Percentiles rank a stretch among this genome's conserved stretches.
These are phyloP conservation scores for Glaucidium brasilianum DNA, from an alignment of 2,113 vertebrate species.

Conservation along the genomic window DNA sequence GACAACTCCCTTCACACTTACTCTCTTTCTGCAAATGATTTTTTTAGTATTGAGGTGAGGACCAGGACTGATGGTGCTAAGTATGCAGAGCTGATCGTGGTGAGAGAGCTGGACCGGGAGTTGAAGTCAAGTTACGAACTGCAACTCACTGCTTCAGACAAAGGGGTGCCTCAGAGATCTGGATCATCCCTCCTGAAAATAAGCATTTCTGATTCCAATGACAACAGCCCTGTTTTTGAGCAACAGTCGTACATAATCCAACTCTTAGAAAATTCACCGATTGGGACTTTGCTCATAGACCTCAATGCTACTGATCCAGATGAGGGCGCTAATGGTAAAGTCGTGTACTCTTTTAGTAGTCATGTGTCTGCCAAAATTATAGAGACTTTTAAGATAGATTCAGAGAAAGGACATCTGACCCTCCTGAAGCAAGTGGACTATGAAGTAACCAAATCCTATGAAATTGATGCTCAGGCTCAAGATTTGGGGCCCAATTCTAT, in stretches of 20 bases:
- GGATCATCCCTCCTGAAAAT: conserved; percentile 93
- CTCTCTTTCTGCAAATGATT: conserved; percentile 87
- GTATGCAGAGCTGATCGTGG: conserved; percentile 92
- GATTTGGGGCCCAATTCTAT: conserved; percentile 97
- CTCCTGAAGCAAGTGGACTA: conserved; percentile 93
- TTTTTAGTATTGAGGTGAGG: conserved; percentile 89
- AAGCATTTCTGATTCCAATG: conserved; percentile 94
- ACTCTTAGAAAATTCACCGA: conserved; percentile 84
- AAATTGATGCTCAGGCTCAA: conserved; percentile 94
- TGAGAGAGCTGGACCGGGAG: conserved; percentile 89
- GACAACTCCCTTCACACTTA: conserved; percentile 92
- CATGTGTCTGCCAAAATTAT: conserved; percentile 90
- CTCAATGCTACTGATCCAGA: conserved; percentile 97
- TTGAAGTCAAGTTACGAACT: conserved; percentile 87
- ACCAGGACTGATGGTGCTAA: conserved; percentile 93
- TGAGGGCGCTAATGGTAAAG: conserved; percentile 94
- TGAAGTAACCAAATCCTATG: conserved; percentile 86
- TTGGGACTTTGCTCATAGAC: conserved; percentile 89
- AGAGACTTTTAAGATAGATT: conserved; percentile 91
- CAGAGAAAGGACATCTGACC: conserved; percentile 89
- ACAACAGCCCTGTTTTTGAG: conserved; percentile 94
- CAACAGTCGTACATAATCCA: conserved; percentile 85
- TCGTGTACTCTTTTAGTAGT: conserved; percentile 93
- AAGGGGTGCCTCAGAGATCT: conserved; percentile 86
- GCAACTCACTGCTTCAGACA: conserved; percentile 89